Evolutionary conservation across 2,888 invertebrate genomes (phyloP).

Genomic region (Meghimatium bilineatum): DNA sequence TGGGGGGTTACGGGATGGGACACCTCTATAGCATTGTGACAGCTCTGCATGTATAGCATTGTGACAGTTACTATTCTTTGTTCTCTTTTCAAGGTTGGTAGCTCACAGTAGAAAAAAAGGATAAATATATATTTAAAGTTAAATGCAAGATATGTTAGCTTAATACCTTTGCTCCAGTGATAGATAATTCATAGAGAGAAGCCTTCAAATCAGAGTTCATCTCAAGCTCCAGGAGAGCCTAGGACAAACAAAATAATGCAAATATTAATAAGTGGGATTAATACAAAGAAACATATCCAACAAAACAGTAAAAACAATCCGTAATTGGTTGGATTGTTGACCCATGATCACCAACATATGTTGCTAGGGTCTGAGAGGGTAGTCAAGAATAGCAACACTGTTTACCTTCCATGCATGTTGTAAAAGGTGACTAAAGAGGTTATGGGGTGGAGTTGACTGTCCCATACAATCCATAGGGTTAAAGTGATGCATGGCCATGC

Average conservation of each 20-base stretch:
- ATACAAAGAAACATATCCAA: not conserved
- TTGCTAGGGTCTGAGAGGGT: too few relatives aligned
- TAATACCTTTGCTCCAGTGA: slow-evolving; percentile 88
- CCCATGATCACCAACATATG: not conserved
- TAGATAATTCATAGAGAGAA: slow-evolving; percentile 94
- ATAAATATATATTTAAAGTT: not conserved
- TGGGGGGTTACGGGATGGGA: too few relatives aligned
- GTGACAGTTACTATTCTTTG: too few relatives aligned
- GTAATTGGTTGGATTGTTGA: not conserved
- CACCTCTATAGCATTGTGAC: too few relatives aligned
- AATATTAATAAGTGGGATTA: not conserved
- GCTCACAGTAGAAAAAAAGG: not conserved
- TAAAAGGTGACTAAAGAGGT: too few relatives aligned
- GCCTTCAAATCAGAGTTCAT: slow-evolving; percentile 97
- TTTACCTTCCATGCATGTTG: too few relatives aligned
- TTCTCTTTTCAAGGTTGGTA: too few relatives aligned
- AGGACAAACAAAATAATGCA: slow-evolving; percentile 30
- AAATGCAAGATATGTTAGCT: not conserved
- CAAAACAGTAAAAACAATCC: not conserved
- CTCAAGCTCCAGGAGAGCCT: slow-evolving; percentile 96
- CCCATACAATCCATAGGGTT: too few relatives aligned
- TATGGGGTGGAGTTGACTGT: too few relatives aligned
- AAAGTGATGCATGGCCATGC: too few relatives aligned
- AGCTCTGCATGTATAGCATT: too few relatives aligned
- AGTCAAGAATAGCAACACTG: too few relatives aligned